These are phyloP conservation scores for Pogonomyrmex barbatus DNA, from an alignment of 1,140 invertebrate genomes.

Conservation along the genomic window DNA sequence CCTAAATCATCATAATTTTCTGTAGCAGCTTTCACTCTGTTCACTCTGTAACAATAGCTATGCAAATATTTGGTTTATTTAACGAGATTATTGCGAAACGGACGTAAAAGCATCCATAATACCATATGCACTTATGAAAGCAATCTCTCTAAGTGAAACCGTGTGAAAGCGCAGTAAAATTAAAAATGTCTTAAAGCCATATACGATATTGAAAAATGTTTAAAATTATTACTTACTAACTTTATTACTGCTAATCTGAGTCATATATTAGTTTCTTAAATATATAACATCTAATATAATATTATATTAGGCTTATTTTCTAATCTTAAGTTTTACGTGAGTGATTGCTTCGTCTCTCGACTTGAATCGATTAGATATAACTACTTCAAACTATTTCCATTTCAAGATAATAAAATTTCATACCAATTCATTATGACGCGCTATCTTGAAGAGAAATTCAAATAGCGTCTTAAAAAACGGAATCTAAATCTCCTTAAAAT, in stretches of 20 bases:
- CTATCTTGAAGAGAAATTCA: background rate
- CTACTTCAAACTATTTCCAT: background rate
- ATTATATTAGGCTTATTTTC: background rate
- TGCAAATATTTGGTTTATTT: constrained; percentile 41
- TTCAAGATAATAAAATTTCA: background rate
- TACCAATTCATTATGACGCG: background rate
- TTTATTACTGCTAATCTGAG: background rate
- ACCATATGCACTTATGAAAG: background rate
- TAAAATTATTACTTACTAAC: background rate
- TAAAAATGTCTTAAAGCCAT: background rate
- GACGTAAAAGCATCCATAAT: background rate
- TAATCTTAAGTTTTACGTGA: background rate
- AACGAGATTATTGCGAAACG: constrained; percentile 8
- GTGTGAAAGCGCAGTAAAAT: background rate
- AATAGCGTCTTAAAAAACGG: background rate
- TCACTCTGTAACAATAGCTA: constrained; percentile 16
- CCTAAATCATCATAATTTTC: constrained; percentile 34
- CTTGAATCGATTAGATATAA: too few relatives aligned
- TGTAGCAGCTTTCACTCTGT: background rate
- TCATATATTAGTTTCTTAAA: constrained; percentile 13
- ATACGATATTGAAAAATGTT: background rate
- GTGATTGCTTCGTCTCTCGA: background rate
- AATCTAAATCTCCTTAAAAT: constrained; percentile 24
- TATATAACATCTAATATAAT: background rate
- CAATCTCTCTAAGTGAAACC: background rate